phyloP scores from a whole-genome alignment of 2,797 vertebrate species.

The Clarias platycephalus region DNA sequence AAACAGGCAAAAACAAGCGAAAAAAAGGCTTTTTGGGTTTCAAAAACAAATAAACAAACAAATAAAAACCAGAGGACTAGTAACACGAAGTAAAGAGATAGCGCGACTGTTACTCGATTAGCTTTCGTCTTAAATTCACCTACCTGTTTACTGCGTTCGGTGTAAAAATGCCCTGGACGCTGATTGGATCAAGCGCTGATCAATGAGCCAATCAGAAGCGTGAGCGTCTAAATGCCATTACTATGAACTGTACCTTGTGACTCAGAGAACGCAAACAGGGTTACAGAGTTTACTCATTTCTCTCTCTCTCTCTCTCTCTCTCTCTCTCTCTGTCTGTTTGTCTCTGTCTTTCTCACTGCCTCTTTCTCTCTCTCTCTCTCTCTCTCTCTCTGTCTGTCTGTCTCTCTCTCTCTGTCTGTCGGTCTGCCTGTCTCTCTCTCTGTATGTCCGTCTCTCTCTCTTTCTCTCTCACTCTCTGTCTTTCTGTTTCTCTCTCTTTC shows the following conservation, averaged over 20 bases:
- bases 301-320: neutral
- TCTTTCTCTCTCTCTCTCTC: neutral
- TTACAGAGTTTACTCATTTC: neutral
- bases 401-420: neutral
- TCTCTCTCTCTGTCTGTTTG: neutral
- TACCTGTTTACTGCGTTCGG: conserved; percentile 31
- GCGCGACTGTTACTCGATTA: neutral
- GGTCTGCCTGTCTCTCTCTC: conserved; percentile 8
- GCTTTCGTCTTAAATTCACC: conserved; percentile 20
- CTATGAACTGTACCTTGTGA: neutral
- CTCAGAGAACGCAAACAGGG: neutral
- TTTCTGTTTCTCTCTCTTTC: neutral
- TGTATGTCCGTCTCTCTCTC: conserved; percentile 1
- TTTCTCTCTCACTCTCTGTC: neutral
- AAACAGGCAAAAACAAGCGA: neutral
- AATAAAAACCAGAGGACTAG: neutral
- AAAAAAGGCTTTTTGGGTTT: neutral
- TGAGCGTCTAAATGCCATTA: conserved; percentile 59
- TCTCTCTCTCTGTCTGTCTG: no score
- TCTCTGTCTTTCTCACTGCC: no score
- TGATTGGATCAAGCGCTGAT: conserved; percentile 61
- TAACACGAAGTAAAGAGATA: neutral
- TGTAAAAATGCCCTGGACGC: conserved; percentile 52
- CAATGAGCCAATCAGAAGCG: conserved; percentile 64
- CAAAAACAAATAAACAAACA: neutral